A percentile compares a stretch with the other conserved stretches of the same genome.
These are phyloP conservation scores for Patella pellucida DNA, from an alignment of 2,888 invertebrate genomes.

Conservation along the genomic window DNA sequence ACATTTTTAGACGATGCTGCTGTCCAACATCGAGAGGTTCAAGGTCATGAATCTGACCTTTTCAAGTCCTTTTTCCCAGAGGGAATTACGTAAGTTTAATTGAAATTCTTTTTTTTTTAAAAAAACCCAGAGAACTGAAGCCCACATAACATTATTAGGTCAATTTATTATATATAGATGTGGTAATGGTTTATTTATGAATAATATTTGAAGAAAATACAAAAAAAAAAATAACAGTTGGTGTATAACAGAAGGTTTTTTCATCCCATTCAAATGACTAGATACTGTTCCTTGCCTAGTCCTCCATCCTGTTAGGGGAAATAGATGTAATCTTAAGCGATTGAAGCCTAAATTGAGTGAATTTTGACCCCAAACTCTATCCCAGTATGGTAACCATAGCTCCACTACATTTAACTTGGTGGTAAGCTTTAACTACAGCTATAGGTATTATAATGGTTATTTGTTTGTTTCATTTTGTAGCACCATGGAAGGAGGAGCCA, in stretches of 20 bases:
- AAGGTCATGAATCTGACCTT: slow-evolving; percentile 65
- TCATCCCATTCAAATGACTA: no score
- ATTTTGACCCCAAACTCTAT: no score
- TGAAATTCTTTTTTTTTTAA: neutral
- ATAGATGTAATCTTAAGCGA: no score
- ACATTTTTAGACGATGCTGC: slow-evolving; percentile 66
- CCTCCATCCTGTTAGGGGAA: no score
- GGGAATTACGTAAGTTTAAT: slow-evolving; percentile 47
- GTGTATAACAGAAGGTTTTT: no score
- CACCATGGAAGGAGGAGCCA: slow-evolving; percentile 65
- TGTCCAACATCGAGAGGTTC: slow-evolving; percentile 69
- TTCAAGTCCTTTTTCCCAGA: slow-evolving; percentile 66
- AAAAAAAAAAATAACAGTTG: no score
- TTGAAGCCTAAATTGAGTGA: no score
- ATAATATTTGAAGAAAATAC: no score
- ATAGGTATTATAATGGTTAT: neutral
- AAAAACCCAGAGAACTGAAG: neutral
- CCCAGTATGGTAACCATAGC: neutral
- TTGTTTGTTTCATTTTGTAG: slow-evolving; percentile 37
- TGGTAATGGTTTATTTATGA: no score
- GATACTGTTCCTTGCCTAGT: no score
- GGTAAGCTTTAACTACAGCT: neutral
- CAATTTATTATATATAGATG: neutral
- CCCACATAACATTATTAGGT: neutral
- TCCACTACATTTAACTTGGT: neutral